Evolutionary conservation across 2,797 vertebrate genomes (phyloP), one percentile per base, ranked within the genome.

Genomic region (Ctenopoma multispine): DNA sequence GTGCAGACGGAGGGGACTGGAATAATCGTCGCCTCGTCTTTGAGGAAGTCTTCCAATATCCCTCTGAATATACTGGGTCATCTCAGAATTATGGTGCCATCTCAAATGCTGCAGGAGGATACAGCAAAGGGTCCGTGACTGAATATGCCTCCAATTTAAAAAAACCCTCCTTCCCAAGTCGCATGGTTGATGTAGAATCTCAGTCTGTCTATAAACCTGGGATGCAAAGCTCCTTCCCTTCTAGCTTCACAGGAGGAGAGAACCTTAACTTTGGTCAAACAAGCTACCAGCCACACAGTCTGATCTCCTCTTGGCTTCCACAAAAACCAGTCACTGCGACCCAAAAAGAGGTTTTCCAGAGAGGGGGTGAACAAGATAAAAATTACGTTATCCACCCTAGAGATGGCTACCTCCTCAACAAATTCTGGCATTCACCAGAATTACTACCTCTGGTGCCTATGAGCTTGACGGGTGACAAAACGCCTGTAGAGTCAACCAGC

Each of bases 11-110:
- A 1, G 14, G 2, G 20, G 48, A 18, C 12, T 50, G 1, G 0
- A 23, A 5, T 4, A 36, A 57, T 1, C 47, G 24, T 5, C 43
- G 15, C 27, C 50, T 73, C 3, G 20, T 72, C 54, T 77, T 36
- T 40, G 75, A 85, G 27, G 21, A 77, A 0, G 3, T 81, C 6
- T 87, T 80, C 55, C 10, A 58, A 1, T 68, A 73, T 51, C 56
- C 44, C 12, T 24, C 44, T n/a, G 2, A 34, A 12, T 34, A 2
- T 3, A 0, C 10, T 4, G 12, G 4, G 14, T 1, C 27, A 10
- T 8, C 12, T 34, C 27, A 9, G 18, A 6, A 14, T 47, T 24
- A 47, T 46, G 40, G 18, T 1, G 13, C 5, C 27, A 10, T 8
- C 12, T 34, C 27, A 9, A 17, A 6, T 46, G 40, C 15, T 1